Percentiles rank a stretch among this genome's conserved stretches.
phyloP scores from a whole-genome alignment of 1,140 invertebrate species.

The Heliconius hermathena region DNA sequence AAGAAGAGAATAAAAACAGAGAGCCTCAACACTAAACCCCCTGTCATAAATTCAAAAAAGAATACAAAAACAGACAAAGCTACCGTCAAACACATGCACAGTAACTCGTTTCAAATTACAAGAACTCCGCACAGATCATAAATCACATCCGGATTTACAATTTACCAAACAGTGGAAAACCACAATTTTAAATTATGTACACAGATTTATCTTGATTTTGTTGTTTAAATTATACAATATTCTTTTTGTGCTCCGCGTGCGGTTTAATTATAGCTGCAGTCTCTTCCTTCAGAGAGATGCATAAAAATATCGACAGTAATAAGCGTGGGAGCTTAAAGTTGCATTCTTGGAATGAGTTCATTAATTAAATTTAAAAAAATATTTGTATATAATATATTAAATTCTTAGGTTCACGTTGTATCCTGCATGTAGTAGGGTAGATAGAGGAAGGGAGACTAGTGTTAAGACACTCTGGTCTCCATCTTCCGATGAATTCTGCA shows the following conservation, averaged over 20 bases:
- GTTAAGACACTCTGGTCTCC: background rate
- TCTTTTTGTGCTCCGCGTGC: slow-evolving; percentile 26
- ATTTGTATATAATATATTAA: background rate
- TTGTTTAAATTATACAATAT: slow-evolving; percentile 27
- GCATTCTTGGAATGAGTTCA: background rate
- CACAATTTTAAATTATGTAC: slow-evolving; percentile 33
- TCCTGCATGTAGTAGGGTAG: background rate
- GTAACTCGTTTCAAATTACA: background rate
- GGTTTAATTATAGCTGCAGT: slow-evolving; percentile 28
- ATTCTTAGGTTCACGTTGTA: background rate
- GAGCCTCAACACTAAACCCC: too few species aligned
- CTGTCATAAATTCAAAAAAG: background rate
- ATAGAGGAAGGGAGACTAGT: background rate
- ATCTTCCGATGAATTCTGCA: too few species aligned
- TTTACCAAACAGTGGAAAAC: slow-evolving; percentile 19
- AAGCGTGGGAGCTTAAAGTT: slow-evolving; percentile 9
- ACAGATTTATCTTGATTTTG: slow-evolving; percentile 33
- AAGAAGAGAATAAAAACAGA: too few species aligned
- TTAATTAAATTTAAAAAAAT: background rate
- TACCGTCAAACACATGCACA: background rate
- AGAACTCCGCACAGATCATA: slow-evolving; percentile 7
- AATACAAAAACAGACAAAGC: background rate
- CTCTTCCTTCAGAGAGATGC: slow-evolving; percentile 15
- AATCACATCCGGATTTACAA: slow-evolving; percentile 19
- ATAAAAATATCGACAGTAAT: slow-evolving; percentile 30